Evolutionary conservation across 2,113 vertebrate genomes (phyloP).

Genomic region (Corvus hawaiiensis): DNA sequence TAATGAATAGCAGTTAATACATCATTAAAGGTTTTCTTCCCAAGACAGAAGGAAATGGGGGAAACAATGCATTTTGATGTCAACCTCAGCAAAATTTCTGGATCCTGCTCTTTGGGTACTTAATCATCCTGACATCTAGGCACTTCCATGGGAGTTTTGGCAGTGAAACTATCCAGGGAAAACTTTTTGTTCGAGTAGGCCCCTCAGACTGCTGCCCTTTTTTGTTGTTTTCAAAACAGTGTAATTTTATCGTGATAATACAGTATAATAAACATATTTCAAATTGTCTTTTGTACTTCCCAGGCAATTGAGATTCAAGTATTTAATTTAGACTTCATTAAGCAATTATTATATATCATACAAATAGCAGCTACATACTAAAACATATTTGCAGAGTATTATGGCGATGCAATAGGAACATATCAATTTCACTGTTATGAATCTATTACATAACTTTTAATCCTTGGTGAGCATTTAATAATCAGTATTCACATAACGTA

Average conservation of each 20-base stretch:
- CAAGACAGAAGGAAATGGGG: constrained; percentile 1
- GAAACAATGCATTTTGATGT: constrained; percentile 53
- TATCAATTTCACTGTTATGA: constrained; percentile 47
- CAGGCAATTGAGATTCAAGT: not conserved
- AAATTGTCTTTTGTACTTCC: not conserved
- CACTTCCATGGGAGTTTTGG: not conserved
- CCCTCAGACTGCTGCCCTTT: not conserved
- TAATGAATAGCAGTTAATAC: constrained; percentile 61
- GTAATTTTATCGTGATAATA: not conserved
- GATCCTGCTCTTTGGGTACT: not conserved
- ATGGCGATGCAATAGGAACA: not conserved
- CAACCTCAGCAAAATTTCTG: constrained; percentile 52
- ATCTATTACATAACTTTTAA: constrained; percentile 64
- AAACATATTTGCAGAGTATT: constrained; percentile 54
- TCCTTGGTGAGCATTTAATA: constrained; percentile 55
- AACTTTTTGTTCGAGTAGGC: not conserved
- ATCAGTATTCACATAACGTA: constrained; percentile 69
- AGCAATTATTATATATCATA: constrained; percentile 41
- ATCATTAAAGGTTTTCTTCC: constrained; percentile 25
- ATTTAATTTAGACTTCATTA: constrained; percentile 60
- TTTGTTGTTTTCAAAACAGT: not conserved
- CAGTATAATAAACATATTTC: not conserved
- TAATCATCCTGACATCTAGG: constrained; percentile 34
- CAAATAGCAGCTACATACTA: constrained; percentile 46
- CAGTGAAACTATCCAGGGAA: not conserved